A percentile compares a stretch with the other conserved stretches of the same genome.
phyloP scores from a whole-genome alignment of 1,140 invertebrate species.

The Ladona fulva region DNA sequence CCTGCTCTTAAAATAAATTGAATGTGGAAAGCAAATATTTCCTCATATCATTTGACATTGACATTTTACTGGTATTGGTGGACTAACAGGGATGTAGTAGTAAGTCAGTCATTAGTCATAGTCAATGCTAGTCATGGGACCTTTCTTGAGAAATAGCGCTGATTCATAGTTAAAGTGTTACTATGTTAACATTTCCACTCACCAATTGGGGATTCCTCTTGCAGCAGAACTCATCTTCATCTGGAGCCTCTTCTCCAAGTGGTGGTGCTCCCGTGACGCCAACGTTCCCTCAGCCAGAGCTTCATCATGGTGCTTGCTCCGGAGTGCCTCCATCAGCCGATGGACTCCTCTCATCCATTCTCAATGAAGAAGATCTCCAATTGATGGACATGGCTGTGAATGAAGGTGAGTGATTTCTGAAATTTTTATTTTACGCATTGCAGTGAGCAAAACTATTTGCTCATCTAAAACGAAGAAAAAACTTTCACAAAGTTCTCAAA shows the following conservation, averaged over 20 bases:
- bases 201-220: neutral
- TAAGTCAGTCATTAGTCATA: too few species aligned
- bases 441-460: too few species aligned
- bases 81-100: too few species aligned
- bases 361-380: constrained; percentile 79
- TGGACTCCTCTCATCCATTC: constrained; percentile 72
- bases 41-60: too few species aligned
- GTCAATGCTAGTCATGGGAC: too few species aligned
- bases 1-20: too few species aligned
- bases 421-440: neutral
- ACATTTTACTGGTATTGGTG: too few species aligned
- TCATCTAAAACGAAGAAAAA: too few species aligned
- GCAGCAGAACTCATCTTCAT: neutral
- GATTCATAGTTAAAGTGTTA: too few species aligned
- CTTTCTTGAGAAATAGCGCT: too few species aligned
- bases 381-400: constrained; percentile 83
- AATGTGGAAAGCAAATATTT: too few species aligned
- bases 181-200: neutral
- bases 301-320: neutral
- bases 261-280: neutral
- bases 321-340: constrained; percentile 43
- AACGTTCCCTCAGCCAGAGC: neutral
- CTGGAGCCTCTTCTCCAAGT: neutral
- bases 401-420: constrained; percentile 54
- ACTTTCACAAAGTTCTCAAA: too few species aligned